Evolutionary conservation across 2,888 invertebrate species (phyloP), one percentile per base, ranked within the genome.

Genomic region (Nemoura dubitans): DNA sequence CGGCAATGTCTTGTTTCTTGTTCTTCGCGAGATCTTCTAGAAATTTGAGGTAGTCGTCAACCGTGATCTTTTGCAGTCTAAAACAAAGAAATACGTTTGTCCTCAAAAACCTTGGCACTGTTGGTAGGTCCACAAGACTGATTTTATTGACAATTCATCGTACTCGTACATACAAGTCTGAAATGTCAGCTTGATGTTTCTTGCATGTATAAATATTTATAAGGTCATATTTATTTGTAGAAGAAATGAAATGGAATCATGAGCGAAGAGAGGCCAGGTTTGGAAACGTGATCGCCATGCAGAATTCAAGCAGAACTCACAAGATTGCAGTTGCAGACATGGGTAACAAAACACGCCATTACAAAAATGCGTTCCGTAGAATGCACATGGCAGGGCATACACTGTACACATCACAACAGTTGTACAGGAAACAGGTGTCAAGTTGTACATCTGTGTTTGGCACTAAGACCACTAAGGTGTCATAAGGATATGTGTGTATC

Each of bases 1-100:
- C 96, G 0, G 94, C 93, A 0, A 96, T 89, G 88, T 97, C 97
- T 0, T 97, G 91, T 90, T 97, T 97, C 92, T 96, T 97, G 89
- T 94, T 95, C 90, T 96, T 97, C 21, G 97, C 96, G 89, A 98
- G 92, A 89, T 97, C 97, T 0, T 97, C 97, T 85, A 98, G 92
- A 91, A 96, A 98, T 90, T 96, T 95, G 90, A 95, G 95, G 91
- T 97, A 98, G 89, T 97, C 97, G 2, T 94, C 94, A 87, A 95
- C 92, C 0, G 94, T 93, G 27, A 97, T 93, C 91, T 97, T 97
- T 91, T 95, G 92, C 1, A 92, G 92, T 90, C 92, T 93, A 86
- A 87, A 89, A 88, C 88, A 84, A 88, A 87, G 87, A 82, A 27
- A 42, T 29, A 3, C 10, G 36, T 14, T 26, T 83, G 6, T 7